Percentiles rank a stretch among this genome's conserved stretches.
phyloP scores from a whole-genome alignment of 2,888 invertebrate species.

The Hypercompe scribonia region DNA sequence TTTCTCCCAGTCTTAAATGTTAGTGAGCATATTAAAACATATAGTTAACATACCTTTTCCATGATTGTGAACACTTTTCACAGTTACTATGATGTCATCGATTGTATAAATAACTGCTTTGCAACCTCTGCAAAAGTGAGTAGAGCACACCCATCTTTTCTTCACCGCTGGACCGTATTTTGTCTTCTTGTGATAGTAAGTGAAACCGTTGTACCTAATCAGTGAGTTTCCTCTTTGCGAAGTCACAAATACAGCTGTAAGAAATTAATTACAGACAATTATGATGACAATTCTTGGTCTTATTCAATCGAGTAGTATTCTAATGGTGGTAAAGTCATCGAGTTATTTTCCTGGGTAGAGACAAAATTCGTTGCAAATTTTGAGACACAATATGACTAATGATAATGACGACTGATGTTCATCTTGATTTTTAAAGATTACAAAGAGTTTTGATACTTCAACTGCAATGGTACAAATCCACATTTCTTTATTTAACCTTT shows the following conservation, averaged over 20 bases:
- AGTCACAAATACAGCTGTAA: constrained; percentile 38
- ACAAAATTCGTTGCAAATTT: neutral
- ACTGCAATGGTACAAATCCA: neutral
- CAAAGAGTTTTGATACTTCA: neutral
- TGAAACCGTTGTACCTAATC: constrained; percentile 34
- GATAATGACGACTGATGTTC: neutral
- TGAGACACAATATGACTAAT: neutral
- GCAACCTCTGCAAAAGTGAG: constrained; percentile 45
- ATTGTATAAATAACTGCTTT: constrained; percentile 52
- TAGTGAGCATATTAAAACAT: neutral
- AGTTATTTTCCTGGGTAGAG: neutral
- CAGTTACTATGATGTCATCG: constrained; percentile 39
- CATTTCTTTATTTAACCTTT: neutral
- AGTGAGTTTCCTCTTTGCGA: constrained; percentile 40
- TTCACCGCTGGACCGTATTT: constrained; percentile 27
- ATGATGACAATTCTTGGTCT: neutral
- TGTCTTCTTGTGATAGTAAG: constrained; percentile 38
- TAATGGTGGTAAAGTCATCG: too few species aligned
- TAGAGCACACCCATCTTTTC: constrained; percentile 57
- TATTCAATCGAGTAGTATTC: too few species aligned
- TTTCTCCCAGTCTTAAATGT: neutral
- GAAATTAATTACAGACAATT: constrained; percentile 4
- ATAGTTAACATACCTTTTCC: neutral
- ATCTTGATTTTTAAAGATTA: neutral
- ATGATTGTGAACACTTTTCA: constrained; percentile 41